Evolutionary conservation across 2,113 vertebrate species (phyloP), one percentile per base, ranked within the genome.

Genomic region (Etia nguti): DNA sequence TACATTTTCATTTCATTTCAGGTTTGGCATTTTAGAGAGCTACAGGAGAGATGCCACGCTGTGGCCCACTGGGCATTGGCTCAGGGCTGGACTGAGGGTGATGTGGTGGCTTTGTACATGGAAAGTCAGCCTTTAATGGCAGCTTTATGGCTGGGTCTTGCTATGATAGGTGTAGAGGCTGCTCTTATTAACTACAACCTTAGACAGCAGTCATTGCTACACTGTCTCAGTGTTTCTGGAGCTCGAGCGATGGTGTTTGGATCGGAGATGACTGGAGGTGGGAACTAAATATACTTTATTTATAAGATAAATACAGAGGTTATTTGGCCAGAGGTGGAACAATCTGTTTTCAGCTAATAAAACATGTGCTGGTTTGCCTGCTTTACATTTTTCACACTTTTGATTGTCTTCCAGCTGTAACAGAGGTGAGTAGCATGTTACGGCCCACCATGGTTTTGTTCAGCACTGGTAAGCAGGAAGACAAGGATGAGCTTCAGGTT

Each of bases 141-240:
- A 11, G 96, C 96, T 10, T 92, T 98, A 22, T 98, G 98, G 98
- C 81, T 98, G 38, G 98, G 98, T n/a, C 95, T 98, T 95, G 97
- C 98, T 1, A 97, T 97, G 90, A 86, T 96, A 0, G 98, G 98
- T 1, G 90, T 98, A 1, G 97, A 98, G 81, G 96, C 97, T 0
- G 97, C 97, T 0, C 93, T 98, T 20, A 96, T 98, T 86, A 98
- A 98, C 79, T 92, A 96, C 80, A 97, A 98, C 84, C 93, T 98
- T 26, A 96, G 97, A 0, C 90, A 88, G 2, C 95, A 97, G 11
- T 93, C 97, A 0, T 86, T 98, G 54, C 87, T 95, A 57, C 97
- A 98, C 93, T 98, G 97, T 11, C 81, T 98, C 80, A 80, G 90
- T 2, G 94, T 95, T 1, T 97, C 97, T 0, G 94, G 96, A 0